Percentiles rank a stretch among this genome's conserved stretches.
Evolutionary conservation across 2,888 invertebrate species (phyloP).

Genomic region (Tupiocoris notatus): DNA sequence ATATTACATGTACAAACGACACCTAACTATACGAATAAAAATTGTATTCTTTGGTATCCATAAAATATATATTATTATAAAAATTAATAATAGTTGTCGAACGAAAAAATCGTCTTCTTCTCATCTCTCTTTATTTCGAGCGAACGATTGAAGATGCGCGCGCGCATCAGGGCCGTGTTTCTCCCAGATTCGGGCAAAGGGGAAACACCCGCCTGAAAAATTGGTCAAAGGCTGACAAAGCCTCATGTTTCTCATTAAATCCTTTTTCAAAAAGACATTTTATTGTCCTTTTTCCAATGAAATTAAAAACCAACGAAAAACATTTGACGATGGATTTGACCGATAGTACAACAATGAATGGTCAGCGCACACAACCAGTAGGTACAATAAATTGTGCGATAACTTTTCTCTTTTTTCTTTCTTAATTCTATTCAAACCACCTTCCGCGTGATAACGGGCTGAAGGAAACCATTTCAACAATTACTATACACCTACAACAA

Average conservation of each 20-base stretch:
- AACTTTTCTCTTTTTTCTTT: no score
- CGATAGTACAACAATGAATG: not conserved
- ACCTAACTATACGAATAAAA: constrained; percentile 15
- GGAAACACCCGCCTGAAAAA: not conserved
- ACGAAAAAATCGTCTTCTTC: not conserved
- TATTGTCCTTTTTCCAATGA: not conserved
- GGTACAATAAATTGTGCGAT: not conserved
- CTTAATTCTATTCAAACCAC: no score
- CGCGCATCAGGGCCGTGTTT: not conserved
- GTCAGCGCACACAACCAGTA: not conserved
- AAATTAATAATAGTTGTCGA: constrained; percentile 10
- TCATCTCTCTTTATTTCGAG: no score
- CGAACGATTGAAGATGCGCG: not conserved
- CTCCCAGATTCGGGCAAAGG: not conserved
- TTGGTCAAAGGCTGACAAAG: constrained; percentile 4
- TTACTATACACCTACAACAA: not conserved
- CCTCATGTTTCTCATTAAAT: not conserved
- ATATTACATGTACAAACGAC: constrained; percentile 3
- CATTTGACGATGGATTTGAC: not conserved
- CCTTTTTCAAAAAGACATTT: not conserved
- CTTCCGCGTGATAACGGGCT: no score
- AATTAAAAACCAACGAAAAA: not conserved
- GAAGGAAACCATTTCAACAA: not conserved
- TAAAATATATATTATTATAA: constrained; percentile 25
- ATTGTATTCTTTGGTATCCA: constrained; percentile 22